phyloP scores from a whole-genome alignment of 2,797 vertebrate genomes.

The Heliangelus exortis region DNA sequence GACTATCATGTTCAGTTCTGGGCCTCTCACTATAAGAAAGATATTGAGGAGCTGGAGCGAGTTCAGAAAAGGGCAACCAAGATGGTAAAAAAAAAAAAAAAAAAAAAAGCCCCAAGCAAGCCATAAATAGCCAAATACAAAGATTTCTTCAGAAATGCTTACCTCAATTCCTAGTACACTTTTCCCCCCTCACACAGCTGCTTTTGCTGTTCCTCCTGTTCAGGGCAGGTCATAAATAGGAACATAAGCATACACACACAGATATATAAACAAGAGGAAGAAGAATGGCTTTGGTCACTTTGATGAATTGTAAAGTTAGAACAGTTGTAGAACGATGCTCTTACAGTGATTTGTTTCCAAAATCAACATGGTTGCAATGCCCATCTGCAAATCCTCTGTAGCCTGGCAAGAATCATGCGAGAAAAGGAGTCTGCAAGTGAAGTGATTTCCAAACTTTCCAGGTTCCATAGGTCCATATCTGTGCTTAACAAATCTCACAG shows the following conservation, averaged over 20 bases:
- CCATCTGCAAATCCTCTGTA: background rate
- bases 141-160: background rate
- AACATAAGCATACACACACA: background rate
- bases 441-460: background rate
- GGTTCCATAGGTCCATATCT: background rate
- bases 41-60: too few species aligned
- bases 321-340: background rate
- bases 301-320: background rate
- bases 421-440: fast-evolving
- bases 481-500: background rate
- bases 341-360: background rate
- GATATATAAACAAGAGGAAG: background rate
- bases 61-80: too few species aligned
- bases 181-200: background rate
- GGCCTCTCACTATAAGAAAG: too few species aligned
- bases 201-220: background rate
- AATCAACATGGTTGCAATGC: background rate
- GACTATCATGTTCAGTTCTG: too few species aligned
- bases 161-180: background rate
- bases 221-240: background rate
- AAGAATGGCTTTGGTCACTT: background rate
- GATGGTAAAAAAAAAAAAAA: too few species aligned
- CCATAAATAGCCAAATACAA: background rate
- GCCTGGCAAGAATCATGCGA: background rate
- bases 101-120: fast-evolving